Conservation (phyloP, 2,888 invertebrate genomes). For the Xestoiulus laeticollis region DNA sequence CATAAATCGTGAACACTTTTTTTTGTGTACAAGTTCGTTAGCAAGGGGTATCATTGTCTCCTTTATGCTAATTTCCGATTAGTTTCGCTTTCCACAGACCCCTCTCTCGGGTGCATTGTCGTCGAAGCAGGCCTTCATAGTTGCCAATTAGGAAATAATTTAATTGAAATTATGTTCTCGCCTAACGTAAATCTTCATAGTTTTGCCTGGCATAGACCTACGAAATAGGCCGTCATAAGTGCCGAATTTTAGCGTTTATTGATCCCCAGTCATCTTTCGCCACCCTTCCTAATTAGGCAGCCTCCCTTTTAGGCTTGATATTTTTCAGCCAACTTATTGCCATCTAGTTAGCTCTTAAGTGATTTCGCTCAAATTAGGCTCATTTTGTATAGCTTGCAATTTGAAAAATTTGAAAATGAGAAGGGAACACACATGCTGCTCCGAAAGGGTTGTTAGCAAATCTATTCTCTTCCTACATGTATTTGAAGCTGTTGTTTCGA, state of each 20-base stretch:
- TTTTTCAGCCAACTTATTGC: slow-evolving; percentile 16
- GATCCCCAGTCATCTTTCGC: neutral
- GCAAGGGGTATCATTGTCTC: neutral
- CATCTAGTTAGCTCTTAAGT: slow-evolving; percentile 34
- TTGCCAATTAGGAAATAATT: slow-evolving; percentile 38
- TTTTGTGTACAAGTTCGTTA: too few relatives aligned
- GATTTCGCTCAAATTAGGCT: slow-evolving; percentile 29
- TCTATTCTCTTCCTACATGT: too few relatives aligned
- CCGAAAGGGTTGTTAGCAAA: too few relatives aligned
- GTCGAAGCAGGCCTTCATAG: neutral
- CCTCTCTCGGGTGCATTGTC: slow-evolving; percentile 25
- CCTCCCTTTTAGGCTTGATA: slow-evolving; percentile 27
- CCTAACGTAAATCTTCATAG: slow-evolving; percentile 23
- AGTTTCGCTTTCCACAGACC: neutral
- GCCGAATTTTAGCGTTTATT: slow-evolving; percentile 25
- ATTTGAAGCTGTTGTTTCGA: too few relatives aligned
- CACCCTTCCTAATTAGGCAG: slow-evolving; percentile 30
- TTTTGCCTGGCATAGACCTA: neutral
- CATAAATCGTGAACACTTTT: neutral
- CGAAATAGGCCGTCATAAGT: slow-evolving; percentile 22
- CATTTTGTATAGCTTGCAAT: neutral
- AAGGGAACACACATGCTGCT: neutral
- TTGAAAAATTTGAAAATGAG: neutral
- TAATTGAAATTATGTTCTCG: slow-evolving; percentile 41
- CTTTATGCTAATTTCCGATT: neutral